phyloP scores from a whole-genome alignment of 2,113 vertebrate genomes.

The Labrus mixtus region DNA sequence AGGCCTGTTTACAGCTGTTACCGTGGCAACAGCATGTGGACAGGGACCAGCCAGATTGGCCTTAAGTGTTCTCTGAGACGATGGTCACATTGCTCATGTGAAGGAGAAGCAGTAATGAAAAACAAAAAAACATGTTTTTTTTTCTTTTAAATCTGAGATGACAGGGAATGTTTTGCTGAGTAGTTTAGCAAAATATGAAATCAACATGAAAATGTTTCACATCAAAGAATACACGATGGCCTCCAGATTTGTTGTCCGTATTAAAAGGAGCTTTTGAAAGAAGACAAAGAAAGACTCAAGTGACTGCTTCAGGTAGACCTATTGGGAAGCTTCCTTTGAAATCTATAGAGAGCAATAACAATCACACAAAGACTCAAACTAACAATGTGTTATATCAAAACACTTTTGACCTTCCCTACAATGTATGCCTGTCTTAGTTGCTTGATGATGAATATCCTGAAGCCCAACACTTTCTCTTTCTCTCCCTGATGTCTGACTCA shows the following conservation, averaged over 20 bases:
- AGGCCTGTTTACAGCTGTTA: too few relatives aligned
- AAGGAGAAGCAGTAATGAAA: too few relatives aligned
- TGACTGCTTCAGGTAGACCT: background rate
- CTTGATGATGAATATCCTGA: too few relatives aligned
- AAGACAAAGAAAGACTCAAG: background rate
- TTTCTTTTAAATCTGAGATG: too few relatives aligned
- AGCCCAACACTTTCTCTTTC: too few relatives aligned
- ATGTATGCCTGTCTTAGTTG: too few relatives aligned
- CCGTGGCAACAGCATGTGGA: too few relatives aligned
- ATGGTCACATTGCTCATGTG: background rate
- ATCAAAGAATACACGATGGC: background rate
- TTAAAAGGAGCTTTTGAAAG: background rate
- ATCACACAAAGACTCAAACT: background rate
- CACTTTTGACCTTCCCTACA: too few relatives aligned
- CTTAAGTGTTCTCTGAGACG: background rate
- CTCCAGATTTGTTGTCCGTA: background rate
- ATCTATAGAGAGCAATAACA: background rate
- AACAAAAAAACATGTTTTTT: too few relatives aligned
- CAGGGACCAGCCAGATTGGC: too few relatives aligned
- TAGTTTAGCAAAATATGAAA: background rate
- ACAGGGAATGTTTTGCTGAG: background rate
- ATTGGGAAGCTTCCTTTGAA: background rate
- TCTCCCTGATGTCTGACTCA: too few relatives aligned
- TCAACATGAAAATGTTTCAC: background rate
- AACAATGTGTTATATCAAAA: background rate